Base-by-base conservation (phyloP, 2,888 invertebrate genomes). In the Patella pellucida region DNA sequence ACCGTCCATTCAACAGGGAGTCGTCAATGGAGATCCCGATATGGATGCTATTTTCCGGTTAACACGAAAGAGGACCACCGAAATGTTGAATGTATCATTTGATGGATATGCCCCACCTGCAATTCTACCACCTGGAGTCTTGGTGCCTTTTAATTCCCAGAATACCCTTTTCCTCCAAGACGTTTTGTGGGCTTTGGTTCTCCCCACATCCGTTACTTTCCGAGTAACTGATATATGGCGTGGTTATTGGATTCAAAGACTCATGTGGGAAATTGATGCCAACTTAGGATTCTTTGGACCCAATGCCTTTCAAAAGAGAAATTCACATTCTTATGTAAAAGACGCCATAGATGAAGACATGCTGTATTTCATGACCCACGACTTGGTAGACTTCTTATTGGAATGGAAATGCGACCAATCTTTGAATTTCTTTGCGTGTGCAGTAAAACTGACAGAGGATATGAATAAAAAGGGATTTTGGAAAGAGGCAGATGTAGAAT, bases 1-100 rank as follows among this genome's bases (percentile, higher is more conserved):
- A 5, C 86, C 86, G 0, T 73, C 79, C 15, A 80, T 87, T 23
- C 85, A 87, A 69, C 87, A 87, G 75, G 84, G 86, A 16, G 68
- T 87, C 3, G 85, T 83, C 51, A 81, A 85, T 70, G 85, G 85
- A 14, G 86, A 87, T 72, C 87, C 87, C 1, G 87, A 87, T 78
- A 81, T 87, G 27, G 87, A 88, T 77, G 86, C 87, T 23, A 76
- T 87, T n/a, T 85, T 79, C 76, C 62, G 87, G 69, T 78, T 87
- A 62, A 85, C 85, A 16, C 72, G 85, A 68, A 79, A 78, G 52
- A 69, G 31, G 27, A 51, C 77, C 5, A 52, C 72, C 5, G 67
- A 68, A 23, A 74, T 52, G 19, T 71, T 86, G n/a, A 75, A 83
- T 69, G 69, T 85, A 31, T 75, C 77, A 16, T 87, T 87, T 74